A percentile compares a stretch with the other conserved stretches of the same genome.
phyloP scores from a whole-genome alignment of 2,888 invertebrate genomes.

The Eristalis intricaria region DNA sequence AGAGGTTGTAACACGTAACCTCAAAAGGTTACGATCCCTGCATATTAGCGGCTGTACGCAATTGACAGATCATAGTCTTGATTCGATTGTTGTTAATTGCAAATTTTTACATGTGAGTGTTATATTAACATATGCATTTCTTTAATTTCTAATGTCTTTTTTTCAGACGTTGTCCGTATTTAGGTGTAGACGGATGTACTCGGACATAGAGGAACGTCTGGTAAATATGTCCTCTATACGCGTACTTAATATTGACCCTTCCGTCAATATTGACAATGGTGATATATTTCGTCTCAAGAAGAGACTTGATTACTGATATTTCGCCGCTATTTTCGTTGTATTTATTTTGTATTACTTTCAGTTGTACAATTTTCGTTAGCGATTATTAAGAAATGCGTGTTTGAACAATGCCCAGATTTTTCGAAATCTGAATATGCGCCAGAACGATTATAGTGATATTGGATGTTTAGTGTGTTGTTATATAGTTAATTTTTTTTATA shows the following conservation, averaged over 20 bases:
- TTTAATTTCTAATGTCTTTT: neutral
- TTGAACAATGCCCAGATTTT: constrained; percentile 30
- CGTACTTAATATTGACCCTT: constrained; percentile 78
- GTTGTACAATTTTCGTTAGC: constrained; percentile 78
- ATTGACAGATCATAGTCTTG: constrained; percentile 83
- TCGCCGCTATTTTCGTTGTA: constrained; percentile 79
- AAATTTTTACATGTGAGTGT: constrained; percentile 79
- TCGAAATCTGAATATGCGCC: neutral
- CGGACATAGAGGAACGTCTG: constrained; percentile 79
- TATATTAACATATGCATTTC: neutral
- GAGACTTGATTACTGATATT: constrained; percentile 80
- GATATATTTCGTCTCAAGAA: constrained; percentile 79
- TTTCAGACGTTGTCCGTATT: constrained; percentile 76
- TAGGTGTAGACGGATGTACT: constrained; percentile 79
- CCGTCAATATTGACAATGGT: constrained; percentile 77
- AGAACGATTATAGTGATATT: constrained; percentile 26
- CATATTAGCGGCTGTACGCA: constrained; percentile 82
- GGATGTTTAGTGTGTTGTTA: constrained; percentile 46
- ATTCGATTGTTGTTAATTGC: constrained; percentile 82
- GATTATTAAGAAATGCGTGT: constrained; percentile 53
- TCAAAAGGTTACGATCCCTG: constrained; percentile 78
- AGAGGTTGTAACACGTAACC: constrained; percentile 80
- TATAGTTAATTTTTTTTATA: constrained; percentile 27
- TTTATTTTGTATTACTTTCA: constrained; percentile 80
- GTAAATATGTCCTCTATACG: constrained; percentile 77